Percentiles rank a stretch among this genome's conserved stretches.
Evolutionary conservation across 2,888 invertebrate genomes (phyloP).

Genomic region (Platycheirus albimanus): DNA sequence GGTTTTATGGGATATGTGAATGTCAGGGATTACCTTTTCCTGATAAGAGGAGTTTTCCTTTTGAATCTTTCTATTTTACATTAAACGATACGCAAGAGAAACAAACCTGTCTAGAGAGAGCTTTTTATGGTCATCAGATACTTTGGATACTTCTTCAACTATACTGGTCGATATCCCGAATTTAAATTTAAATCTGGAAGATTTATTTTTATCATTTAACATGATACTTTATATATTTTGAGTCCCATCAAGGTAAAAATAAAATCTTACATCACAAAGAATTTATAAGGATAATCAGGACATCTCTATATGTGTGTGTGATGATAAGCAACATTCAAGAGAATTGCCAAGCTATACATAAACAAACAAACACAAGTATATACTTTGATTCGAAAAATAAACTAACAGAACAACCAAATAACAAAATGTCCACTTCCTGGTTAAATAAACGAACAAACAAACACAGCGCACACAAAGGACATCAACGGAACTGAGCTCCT

Average conservation of each 20-base stretch:
- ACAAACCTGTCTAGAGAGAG: too few species aligned
- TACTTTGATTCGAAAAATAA: slow-evolving; percentile 34
- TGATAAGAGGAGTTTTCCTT: slow-evolving; percentile 41
- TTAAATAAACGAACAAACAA: slow-evolving; percentile 45
- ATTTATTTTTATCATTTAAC: too few species aligned
- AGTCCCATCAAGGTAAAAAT: too few species aligned
- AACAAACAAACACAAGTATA: too few species aligned
- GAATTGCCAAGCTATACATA: not conserved
- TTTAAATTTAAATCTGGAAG: too few species aligned
- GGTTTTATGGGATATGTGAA: slow-evolving; percentile 30
- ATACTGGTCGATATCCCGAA: too few species aligned
- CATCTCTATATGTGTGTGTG: too few species aligned
- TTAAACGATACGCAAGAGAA: not conserved
- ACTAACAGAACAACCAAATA: slow-evolving; percentile 29
- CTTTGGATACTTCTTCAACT: too few species aligned
- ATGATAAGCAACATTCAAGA: too few species aligned
- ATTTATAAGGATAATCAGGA: too few species aligned
- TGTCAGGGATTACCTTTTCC: slow-evolving; percentile 55
- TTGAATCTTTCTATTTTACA: slow-evolving; percentile 25
- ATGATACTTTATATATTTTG: too few species aligned
- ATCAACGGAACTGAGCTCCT: not conserved
- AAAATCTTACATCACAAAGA: too few species aligned
- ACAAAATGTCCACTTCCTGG: slow-evolving; percentile 41
- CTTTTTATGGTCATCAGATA: not conserved
- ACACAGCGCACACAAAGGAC: slow-evolving; percentile 49